Conservation (phyloP, 1,140 invertebrate species). For the Bilobella aurantiaca region DNA sequence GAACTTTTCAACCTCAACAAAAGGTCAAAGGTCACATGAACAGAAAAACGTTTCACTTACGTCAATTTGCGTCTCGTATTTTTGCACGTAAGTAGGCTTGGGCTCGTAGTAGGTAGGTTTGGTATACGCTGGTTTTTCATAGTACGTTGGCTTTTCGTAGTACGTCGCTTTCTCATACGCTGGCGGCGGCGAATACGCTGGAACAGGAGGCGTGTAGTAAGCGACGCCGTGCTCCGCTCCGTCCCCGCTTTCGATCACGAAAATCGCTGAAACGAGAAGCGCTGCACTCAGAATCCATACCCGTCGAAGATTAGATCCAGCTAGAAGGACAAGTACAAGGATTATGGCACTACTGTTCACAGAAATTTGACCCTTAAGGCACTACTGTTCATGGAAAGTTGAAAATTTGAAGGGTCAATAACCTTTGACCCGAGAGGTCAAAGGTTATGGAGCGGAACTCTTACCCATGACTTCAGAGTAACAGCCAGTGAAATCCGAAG, state of each 20-base stretch:
- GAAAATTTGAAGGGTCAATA: no score
- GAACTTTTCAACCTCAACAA: background rate
- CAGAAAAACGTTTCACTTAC: constrained; percentile 27
- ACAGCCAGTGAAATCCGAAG: background rate
- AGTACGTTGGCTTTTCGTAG: constrained; percentile 21
- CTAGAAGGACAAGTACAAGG: no score
- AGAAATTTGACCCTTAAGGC: no score
- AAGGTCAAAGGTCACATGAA: background rate
- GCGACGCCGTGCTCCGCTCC: background rate
- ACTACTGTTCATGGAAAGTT: no score
- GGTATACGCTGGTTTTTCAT: constrained; percentile 25
- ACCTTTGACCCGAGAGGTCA: no score
- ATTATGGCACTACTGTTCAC: no score
- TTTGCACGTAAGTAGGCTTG: background rate
- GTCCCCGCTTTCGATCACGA: background rate
- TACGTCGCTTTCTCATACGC: constrained; percentile 21
- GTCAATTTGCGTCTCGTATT: constrained; percentile 25
- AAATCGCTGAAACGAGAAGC: background rate
- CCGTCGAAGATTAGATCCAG: no score
- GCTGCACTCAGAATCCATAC: background rate
- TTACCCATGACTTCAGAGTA: background rate
- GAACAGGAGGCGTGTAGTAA: background rate
- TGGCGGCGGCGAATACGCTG: background rate
- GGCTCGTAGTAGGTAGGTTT: no score
- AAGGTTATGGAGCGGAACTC: no score